A percentile compares a stretch with the other conserved stretches of the same genome.
These are phyloP conservation scores for Heliothis peltigera DNA, from an alignment of 2,888 invertebrate species.

Conservation along the genomic window DNA sequence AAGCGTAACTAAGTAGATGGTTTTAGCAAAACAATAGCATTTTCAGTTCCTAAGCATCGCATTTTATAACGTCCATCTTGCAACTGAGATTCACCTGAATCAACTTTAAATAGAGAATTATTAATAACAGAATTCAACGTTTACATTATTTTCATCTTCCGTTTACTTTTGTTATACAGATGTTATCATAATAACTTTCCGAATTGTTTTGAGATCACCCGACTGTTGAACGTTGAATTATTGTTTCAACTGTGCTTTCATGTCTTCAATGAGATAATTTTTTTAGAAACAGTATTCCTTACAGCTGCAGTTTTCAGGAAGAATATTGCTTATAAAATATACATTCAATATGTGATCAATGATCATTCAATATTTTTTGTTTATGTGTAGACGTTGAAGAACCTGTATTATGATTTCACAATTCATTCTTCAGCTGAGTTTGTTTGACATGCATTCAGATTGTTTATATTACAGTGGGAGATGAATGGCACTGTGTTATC, in stretches of 20 bases:
- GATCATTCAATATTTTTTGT: slow-evolving; percentile 47
- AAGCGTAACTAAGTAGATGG: neutral
- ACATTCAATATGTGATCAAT: slow-evolving; percentile 43
- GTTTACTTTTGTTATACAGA: slow-evolving; percentile 66
- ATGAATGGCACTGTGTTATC: slow-evolving; percentile 44
- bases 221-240: slow-evolving; percentile 69
- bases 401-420: slow-evolving; percentile 50
- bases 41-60: neutral
- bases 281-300: slow-evolving; percentile 21
- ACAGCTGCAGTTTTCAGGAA: slow-evolving; percentile 42
- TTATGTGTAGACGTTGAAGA: slow-evolving; percentile 35
- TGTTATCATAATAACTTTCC: slow-evolving; percentile 75
- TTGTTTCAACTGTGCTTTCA: slow-evolving; percentile 65
- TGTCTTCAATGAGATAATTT: slow-evolving; percentile 46
- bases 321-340: slow-evolving; percentile 47
- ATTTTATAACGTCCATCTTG: slow-evolving; percentile 2
- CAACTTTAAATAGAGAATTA: slow-evolving; percentile 20
- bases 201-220: slow-evolving; percentile 76
- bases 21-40: neutral
- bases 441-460: slow-evolving; percentile 42
- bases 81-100: slow-evolving; percentile 10
- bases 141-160: slow-evolving; percentile 66
- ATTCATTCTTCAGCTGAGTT: slow-evolving; percentile 53
- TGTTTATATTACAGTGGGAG: slow-evolving; percentile 44
- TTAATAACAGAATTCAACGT: slow-evolving; percentile 42